phyloP scores from a whole-genome alignment of 1,140 invertebrate species.

The Melanaphis sacchari region DNA sequence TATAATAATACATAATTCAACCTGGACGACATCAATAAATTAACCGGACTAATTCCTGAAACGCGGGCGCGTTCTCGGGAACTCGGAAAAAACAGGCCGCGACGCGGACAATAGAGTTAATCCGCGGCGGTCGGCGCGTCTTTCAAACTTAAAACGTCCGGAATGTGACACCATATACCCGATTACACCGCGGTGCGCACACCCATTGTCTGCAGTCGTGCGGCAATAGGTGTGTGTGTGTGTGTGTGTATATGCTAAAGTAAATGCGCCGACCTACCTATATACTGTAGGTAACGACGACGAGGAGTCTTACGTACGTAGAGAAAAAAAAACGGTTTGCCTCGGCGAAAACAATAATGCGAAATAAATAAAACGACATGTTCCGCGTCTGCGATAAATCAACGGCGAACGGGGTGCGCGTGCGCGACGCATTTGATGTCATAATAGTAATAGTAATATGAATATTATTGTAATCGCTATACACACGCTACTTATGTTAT shows the following conservation, averaged over 20 bases:
- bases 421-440: slow-evolving; percentile 36
- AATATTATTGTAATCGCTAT: background rate
- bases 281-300: background rate
- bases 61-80: slow-evolving; percentile 19
- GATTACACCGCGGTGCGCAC: background rate
- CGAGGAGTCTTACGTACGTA: background rate
- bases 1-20: slow-evolving; percentile 39
- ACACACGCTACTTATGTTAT: background rate
- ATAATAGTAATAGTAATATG: slow-evolving; percentile 19
- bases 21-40: slow-evolving; percentile 48
- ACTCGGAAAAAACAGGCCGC: slow-evolving; percentile 4
- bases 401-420: background rate
- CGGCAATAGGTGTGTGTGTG: background rate
- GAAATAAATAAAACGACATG: slow-evolving; percentile 46
- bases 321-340: background rate
- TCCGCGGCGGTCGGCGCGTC: slow-evolving; percentile 39
- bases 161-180: slow-evolving; percentile 49
- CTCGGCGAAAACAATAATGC: slow-evolving; percentile 22
- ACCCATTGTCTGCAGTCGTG: slow-evolving; percentile 39
- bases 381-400: slow-evolving; percentile 33
- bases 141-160: slow-evolving; percentile 50
- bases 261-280: background rate
- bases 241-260: background rate
- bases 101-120: slow-evolving; percentile 48
- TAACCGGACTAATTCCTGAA: slow-evolving; percentile 56